phyloP scores from a whole-genome alignment of 2,888 invertebrate species.

The Pheosia tremula region DNA sequence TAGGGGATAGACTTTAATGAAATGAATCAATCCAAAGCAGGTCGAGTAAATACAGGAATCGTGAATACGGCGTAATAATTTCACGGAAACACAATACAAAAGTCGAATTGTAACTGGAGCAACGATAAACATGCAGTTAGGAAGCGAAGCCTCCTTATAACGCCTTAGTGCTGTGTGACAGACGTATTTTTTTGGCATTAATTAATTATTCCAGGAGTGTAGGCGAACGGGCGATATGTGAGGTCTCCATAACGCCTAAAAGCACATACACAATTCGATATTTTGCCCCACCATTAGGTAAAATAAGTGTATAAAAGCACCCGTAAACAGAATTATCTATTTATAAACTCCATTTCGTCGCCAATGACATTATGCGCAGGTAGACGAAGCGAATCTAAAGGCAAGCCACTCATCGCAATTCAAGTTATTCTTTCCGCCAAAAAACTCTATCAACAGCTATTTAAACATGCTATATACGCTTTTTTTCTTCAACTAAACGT shows the following conservation, averaged over 20 bases:
- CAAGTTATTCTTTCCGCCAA: slow-evolving; percentile 12
- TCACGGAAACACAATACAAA: slow-evolving; percentile 49
- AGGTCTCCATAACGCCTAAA: background rate
- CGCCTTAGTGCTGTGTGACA: slow-evolving; percentile 53
- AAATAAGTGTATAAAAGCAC: slow-evolving; percentile 14
- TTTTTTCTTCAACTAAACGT: slow-evolving; percentile 4
- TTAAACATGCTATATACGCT: slow-evolving; percentile 9
- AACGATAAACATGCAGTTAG: slow-evolving; percentile 60
- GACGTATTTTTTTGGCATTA: slow-evolving; percentile 25
- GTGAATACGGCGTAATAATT: slow-evolving; percentile 48
- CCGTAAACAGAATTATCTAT: slow-evolving; percentile 20
- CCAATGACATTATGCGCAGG: slow-evolving; percentile 6
- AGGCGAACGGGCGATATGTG: background rate
- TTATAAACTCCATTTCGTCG: slow-evolving; percentile 13
- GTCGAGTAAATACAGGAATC: slow-evolving; percentile 38
- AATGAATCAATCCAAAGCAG: slow-evolving; percentile 39
- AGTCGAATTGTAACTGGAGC: slow-evolving; percentile 56
- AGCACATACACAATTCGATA: background rate
- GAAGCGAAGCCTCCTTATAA: slow-evolving; percentile 44
- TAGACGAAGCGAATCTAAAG: slow-evolving; percentile 11
- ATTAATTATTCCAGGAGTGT: no score
- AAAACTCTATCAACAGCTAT: slow-evolving; percentile 15
- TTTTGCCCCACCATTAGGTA: slow-evolving; percentile 8
- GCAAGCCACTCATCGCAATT: slow-evolving; percentile 6
- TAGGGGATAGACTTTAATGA: slow-evolving; percentile 36